Base-by-base conservation (phyloP, 2,888 invertebrate species). In the Andrena chrysosceles region DNA sequence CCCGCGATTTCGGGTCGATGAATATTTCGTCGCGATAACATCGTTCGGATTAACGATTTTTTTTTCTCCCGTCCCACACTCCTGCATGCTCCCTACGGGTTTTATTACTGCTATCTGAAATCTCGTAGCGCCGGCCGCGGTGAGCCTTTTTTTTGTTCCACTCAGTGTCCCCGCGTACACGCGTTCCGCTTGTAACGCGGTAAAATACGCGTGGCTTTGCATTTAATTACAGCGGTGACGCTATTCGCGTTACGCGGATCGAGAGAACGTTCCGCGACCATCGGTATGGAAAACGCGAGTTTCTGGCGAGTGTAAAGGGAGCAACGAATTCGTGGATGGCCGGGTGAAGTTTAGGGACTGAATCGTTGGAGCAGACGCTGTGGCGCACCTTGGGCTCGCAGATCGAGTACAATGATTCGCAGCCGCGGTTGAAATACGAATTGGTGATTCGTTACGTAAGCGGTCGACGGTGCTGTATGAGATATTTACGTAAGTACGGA, bases 401-500 rank as follows among this genome's bases (percentile, higher is more conserved):
- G 56, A 56, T 16, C 42, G 42, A 42, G 16, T 4, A 56, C 23
- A 23, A 56, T 56, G 56, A 26, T 13, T 64, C 26, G 20, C 16
- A 8, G 16, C 35, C 10, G 10, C 54, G 63, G 56, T 26, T 49
- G 70, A 60, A 31, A 56, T 72, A 31, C 52, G 31, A 69, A 82
- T 78, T 59, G 60, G 3, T 20, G 72, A 23, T 62, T 26, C 54
- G 63, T 84, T 82, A 75, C 66, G 66, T 73, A 82, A 84, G 20
- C 20, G 10, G 29, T 5, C n/a, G 49, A 20, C 48, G 20, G 8
- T n/a, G 35, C 48, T 64, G 29, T 0, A 35, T 4, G 49, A 26
- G 78, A 67, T 69, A 52, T 84, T 82, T 83, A 84, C 78, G 82
- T 83, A 84, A 82, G 68, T 71, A 52, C 20, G 10, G 23, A 59